A percentile compares a stretch with the other conserved stretches of the same genome.
Conservation (phyloP, 2,888 invertebrate species). For the Drosophila bunnanda region DNA sequence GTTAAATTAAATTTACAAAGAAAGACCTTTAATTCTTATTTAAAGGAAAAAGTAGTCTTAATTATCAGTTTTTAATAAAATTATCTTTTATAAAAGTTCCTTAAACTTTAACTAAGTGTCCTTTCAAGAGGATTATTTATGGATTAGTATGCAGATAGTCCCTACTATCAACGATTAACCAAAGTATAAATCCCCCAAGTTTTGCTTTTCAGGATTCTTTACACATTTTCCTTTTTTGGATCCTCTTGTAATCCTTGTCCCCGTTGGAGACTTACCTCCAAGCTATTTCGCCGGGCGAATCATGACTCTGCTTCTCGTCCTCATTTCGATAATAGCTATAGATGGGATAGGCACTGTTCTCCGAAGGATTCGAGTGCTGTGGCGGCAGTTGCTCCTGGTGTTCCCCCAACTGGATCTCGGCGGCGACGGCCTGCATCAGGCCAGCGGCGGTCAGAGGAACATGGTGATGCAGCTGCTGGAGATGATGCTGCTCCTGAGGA, state of each 20-base stretch:
- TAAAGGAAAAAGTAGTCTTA: no score
- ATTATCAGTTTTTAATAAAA: no score
- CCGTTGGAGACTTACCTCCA: constrained; percentile 63
- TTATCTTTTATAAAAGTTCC: no score
- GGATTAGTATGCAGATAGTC: neutral
- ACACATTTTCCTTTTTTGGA: neutral
- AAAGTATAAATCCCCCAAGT: no score
- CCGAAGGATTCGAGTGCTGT: constrained; percentile 15
- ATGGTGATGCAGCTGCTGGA: constrained; percentile 40
- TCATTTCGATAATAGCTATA: constrained; percentile 90
- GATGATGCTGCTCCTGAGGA: constrained; percentile 36
- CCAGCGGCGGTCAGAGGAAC: constrained; percentile 55
- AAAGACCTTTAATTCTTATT: no score
- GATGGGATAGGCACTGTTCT: constrained; percentile 79
- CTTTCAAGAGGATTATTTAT: neutral
- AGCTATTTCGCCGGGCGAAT: constrained; percentile 64
- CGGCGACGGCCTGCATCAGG: constrained; percentile 67
- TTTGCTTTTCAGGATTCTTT: no score
- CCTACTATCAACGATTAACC: neutral
- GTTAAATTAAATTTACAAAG: no score
- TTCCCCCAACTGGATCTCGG: constrained; percentile 77
- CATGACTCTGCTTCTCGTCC: constrained; percentile 57
- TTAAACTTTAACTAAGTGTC: no score
- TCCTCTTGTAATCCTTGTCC: neutral
- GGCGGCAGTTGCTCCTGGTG: constrained; percentile 72